Evolutionary conservation across 2,888 invertebrate species (phyloP).

Genomic region (Heteromyza rotundicornis): DNA sequence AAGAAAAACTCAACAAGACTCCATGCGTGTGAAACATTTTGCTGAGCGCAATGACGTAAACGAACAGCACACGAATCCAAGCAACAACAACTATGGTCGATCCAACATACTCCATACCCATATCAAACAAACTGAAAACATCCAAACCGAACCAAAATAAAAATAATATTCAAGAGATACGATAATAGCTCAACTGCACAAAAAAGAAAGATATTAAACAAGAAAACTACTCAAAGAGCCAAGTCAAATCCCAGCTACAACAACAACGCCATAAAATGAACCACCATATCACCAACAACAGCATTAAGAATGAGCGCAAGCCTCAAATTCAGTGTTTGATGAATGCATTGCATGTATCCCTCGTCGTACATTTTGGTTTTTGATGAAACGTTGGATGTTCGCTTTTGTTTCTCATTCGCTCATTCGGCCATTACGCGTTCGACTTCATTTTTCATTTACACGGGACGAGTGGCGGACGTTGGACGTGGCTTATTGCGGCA

Average conservation of each 20-base stretch:
- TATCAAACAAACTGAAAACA: not conserved
- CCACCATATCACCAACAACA: conserved; percentile 4
- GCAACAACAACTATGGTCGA: not conserved
- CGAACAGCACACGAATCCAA: not conserved
- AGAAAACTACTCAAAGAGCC: not conserved
- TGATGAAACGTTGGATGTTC: conserved; percentile 33
- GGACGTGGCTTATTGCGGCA: conserved; percentile 12
- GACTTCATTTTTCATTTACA: too few species aligned
- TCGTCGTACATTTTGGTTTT: not conserved
- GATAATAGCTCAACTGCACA: not conserved
- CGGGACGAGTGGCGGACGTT: conserved; percentile 53
- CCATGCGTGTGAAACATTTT: conserved; percentile 12
- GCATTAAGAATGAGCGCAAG: conserved; percentile 25
- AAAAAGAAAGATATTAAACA: not conserved
- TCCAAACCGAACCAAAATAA: conserved; percentile 4
- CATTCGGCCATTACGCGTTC: conserved; percentile 44
- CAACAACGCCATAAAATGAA: not conserved
- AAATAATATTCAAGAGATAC: conserved; percentile 3
- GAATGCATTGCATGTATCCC: conserved; percentile 12
- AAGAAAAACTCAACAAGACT: conserved; percentile 13
- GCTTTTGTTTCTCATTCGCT: conserved; percentile 19
- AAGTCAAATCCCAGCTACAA: not conserved
- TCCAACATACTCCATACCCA: not conserved
- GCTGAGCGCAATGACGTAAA: not conserved
- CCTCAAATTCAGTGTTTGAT: conserved; percentile 26